Conservation (phyloP, 2,113 vertebrate genomes). For the Hylia prasina region DNA sequence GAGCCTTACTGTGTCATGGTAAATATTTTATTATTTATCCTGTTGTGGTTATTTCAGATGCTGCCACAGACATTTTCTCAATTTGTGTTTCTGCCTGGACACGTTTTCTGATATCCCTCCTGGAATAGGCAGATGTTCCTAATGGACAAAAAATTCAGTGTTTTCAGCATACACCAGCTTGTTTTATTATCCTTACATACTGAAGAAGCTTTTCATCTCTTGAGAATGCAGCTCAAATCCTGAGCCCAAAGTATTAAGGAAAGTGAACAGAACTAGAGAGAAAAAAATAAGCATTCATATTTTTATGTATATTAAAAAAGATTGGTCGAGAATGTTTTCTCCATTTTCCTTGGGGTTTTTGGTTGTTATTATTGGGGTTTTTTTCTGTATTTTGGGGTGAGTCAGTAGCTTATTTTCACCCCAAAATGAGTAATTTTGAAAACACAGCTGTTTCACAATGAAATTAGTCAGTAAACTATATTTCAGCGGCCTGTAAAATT, state of each 20-base stretch:
- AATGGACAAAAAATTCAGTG: background rate
- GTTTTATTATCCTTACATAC: background rate
- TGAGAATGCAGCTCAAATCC: background rate
- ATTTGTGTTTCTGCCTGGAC: slow-evolving; percentile 29
- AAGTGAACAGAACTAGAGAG: background rate
- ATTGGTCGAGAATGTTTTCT: background rate
- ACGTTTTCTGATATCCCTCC: background rate
- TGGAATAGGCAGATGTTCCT: slow-evolving; percentile 56
- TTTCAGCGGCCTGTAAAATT: background rate
- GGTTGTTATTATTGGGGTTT: background rate
- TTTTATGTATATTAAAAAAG: background rate
- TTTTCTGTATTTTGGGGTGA: background rate
- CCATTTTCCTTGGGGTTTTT: background rate
- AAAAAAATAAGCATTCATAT: background rate
- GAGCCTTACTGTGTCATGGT: slow-evolving; percentile 26
- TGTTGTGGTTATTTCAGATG: slow-evolving; percentile 28
- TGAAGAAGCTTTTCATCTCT: background rate
- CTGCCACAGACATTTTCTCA: slow-evolving; percentile 4
- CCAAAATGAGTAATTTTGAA: background rate
- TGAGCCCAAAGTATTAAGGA: background rate
- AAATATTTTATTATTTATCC: slow-evolving; percentile 45
- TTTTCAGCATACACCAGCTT: background rate
- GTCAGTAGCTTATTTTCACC: background rate
- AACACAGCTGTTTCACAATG: background rate
- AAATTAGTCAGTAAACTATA: background rate